Conservation (phyloP, 2,797 vertebrate genomes). For the Sebastiscus albofasciatus region DNA sequence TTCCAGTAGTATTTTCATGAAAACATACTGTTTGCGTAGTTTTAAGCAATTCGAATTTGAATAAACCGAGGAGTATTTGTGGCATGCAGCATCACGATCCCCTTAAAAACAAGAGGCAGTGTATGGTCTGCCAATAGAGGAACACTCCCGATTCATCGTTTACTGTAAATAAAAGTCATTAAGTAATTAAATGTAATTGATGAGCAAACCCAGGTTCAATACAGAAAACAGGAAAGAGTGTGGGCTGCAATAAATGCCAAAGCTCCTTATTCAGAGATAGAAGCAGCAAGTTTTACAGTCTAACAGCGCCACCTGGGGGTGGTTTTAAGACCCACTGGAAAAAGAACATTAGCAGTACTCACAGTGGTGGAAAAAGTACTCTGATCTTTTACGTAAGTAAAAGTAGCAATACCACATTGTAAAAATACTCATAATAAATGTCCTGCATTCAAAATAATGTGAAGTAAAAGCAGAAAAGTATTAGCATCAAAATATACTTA, state of each 20-base stretch:
- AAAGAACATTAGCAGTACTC: not conserved
- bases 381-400: not conserved
- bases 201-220: constrained; percentile 20
- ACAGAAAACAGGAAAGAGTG: constrained; percentile 54
- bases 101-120: not conserved
- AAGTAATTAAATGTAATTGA: not conserved
- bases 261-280: not conserved
- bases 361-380: not conserved
- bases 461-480: not conserved
- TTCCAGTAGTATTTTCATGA: not conserved
- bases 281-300: not conserved
- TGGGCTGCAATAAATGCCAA: not conserved
- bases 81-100: not conserved
- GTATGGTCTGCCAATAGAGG: not conserved
- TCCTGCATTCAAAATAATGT: not conserved
- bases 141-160: not conserved
- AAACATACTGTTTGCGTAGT: not conserved
- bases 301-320: constrained; percentile 58
- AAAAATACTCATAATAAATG: not conserved
- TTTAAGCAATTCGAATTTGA: not conserved
- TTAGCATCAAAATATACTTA: not conserved
- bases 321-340: not conserved
- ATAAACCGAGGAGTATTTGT: not conserved
- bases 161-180: constrained; percentile 1
- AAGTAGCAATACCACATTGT: not conserved